These are phyloP conservation scores for Toxotes chatareus DNA, from an alignment of 2,113 vertebrate genomes.

Conservation along the genomic window DNA sequence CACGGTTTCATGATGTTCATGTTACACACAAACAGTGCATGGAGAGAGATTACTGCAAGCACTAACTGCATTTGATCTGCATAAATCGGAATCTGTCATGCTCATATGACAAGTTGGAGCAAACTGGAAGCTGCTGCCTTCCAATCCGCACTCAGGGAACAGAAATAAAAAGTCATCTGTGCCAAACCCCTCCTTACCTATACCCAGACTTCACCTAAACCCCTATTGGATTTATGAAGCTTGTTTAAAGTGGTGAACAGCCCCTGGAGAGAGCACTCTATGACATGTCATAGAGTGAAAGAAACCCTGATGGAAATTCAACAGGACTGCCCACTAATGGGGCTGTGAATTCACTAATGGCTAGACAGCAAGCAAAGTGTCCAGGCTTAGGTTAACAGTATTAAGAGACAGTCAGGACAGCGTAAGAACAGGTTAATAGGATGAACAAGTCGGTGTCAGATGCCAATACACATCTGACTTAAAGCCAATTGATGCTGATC, in stretches of 20 bases:
- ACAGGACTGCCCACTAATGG: background rate
- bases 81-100: background rate
- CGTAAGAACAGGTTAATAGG: slow-evolving; percentile 7
- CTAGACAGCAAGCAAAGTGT: background rate
- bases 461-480: slow-evolving; percentile 19
- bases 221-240: too few species aligned
- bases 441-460: slow-evolving; percentile 16
- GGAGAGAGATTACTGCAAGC: background rate
- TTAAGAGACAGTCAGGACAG: background rate
- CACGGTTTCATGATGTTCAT: background rate
- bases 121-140: background rate
- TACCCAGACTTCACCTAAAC: background rate
- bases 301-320: too few species aligned
- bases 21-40: background rate
- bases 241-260: background rate
- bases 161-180: background rate
- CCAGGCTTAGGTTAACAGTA: slow-evolving; percentile 1
- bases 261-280: background rate
- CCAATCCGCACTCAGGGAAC: background rate
- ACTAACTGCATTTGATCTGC: background rate
- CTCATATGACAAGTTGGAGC: background rate
- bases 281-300: too few species aligned
- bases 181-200: background rate
- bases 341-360: background rate
- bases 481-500: slow-evolving; percentile 7